Evolutionary conservation across 2,888 invertebrate species (phyloP).

Genomic region (Zele albiditarsus): DNA sequence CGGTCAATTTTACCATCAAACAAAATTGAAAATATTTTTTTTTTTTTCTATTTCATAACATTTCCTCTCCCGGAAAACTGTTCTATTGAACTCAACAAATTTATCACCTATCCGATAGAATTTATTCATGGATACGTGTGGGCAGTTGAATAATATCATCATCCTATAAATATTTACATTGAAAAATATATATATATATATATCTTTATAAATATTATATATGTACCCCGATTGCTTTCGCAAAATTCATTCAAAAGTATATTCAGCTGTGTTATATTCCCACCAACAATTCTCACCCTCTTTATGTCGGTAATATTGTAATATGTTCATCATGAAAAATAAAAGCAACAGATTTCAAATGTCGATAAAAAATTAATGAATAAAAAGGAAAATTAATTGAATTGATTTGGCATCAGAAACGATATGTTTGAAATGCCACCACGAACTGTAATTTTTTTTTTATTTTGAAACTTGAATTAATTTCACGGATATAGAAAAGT

Average conservation of each 20-base stretch:
- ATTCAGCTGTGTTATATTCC: too few relatives aligned
- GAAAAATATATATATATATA: background rate
- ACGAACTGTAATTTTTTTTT: background rate
- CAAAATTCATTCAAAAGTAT: too few relatives aligned
- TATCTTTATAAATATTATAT: too few relatives aligned
- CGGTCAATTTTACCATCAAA: background rate
- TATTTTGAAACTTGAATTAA: background rate
- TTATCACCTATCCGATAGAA: background rate
- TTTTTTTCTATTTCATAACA: background rate
- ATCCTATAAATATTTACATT: background rate
- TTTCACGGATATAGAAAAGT: constrained; percentile 6
- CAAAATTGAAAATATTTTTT: background rate
- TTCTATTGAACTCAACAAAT: background rate
- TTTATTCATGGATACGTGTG: background rate
- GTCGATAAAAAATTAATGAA: too few relatives aligned
- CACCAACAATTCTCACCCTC: too few relatives aligned
- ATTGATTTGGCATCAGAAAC: too few relatives aligned
- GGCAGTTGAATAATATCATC: background rate
- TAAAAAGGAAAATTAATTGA: too few relatives aligned
- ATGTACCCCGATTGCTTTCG: too few relatives aligned
- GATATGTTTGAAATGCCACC: background rate
- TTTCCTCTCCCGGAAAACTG: background rate
- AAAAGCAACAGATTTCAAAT: too few relatives aligned
- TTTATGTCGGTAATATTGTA: too few relatives aligned
- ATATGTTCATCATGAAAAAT: too few relatives aligned